Percentiles rank a stretch among this genome's conserved stretches.
These are phyloP conservation scores for Lasioglossum baleicum DNA, from an alignment of 1,140 invertebrate genomes.

Conservation along the genomic window DNA sequence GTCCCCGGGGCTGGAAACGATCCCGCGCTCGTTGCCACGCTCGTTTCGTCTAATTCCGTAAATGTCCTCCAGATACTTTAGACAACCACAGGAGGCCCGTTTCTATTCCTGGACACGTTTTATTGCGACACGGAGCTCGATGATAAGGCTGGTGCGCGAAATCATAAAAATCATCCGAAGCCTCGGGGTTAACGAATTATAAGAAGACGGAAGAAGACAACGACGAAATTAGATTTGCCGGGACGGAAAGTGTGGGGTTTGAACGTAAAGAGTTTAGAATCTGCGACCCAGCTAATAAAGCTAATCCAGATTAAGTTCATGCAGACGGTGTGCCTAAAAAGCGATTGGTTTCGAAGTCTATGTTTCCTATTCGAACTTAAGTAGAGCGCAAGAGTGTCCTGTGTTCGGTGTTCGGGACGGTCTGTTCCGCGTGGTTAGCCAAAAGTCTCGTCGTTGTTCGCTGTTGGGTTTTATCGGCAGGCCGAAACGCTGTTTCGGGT, in stretches of 20 bases:
- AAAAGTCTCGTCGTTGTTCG: constrained; percentile 6
- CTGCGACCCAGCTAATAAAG: no score
- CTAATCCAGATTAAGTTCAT: no score
- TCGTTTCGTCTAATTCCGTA: constrained; percentile 35
- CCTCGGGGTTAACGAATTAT: no score
- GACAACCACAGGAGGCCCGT: not conserved
- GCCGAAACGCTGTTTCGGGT: not conserved
- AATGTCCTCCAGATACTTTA: constrained; percentile 25
- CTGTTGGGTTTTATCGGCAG: constrained; percentile 11
- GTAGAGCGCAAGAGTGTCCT: not conserved
- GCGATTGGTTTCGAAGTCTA: constrained; percentile 1
- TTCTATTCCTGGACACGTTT: constrained; percentile 16
- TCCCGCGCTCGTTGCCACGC: not conserved
- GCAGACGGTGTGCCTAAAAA: not conserved
- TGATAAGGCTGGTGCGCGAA: not conserved
- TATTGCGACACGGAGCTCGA: not conserved
- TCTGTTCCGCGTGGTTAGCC: constrained; percentile 31
- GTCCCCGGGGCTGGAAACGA: constrained; percentile 2
- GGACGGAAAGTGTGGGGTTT: no score
- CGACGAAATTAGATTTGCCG: no score
- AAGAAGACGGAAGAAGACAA: no score
- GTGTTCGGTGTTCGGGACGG: not conserved
- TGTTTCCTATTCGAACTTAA: constrained; percentile 11
- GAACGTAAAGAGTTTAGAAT: no score
- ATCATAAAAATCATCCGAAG: no score